phyloP scores from a whole-genome alignment of 1,140 invertebrate species.

The Hestina assimilis region DNA sequence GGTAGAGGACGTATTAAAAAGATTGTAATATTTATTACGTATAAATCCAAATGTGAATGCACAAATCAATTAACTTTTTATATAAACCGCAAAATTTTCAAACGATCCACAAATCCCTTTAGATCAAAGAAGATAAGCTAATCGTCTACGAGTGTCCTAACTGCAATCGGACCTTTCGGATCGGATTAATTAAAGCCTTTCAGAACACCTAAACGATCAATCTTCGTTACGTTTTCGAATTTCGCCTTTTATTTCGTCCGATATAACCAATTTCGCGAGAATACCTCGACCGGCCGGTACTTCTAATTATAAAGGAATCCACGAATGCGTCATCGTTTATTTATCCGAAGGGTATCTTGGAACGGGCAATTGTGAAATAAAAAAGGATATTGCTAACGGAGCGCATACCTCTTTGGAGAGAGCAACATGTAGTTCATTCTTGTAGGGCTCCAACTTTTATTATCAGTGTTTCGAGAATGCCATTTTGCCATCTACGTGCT shows the following conservation, averaged over 20 bases:
- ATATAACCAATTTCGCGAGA: constrained; percentile 46
- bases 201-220: constrained; percentile 44
- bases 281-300: constrained; percentile 42
- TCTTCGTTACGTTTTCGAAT: constrained; percentile 39
- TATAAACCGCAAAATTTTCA: too few relatives aligned
- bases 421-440: constrained; percentile 1
- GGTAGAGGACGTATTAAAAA: too few relatives aligned
- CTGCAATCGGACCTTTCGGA: constrained; percentile 32
- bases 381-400: constrained; percentile 33
- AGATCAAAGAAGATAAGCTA: background rate
- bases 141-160: constrained; percentile 25
- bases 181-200: constrained; percentile 41
- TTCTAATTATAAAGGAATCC: constrained; percentile 70
- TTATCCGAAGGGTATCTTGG: constrained; percentile 42
- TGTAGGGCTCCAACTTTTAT: constrained; percentile 17
- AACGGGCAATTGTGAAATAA: constrained; percentile 37
- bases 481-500: background rate
- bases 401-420: constrained; percentile 3
- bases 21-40: too few relatives aligned
- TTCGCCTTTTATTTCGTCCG: constrained; percentile 26
- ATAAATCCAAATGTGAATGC: too few relatives aligned
- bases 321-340: constrained; percentile 55
- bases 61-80: too few relatives aligned
- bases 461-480: constrained; percentile 2
- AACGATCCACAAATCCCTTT: background rate